Evolutionary conservation across 2,888 invertebrate genomes (phyloP).

Genomic region (Lissocephala sabroskyi): DNA sequence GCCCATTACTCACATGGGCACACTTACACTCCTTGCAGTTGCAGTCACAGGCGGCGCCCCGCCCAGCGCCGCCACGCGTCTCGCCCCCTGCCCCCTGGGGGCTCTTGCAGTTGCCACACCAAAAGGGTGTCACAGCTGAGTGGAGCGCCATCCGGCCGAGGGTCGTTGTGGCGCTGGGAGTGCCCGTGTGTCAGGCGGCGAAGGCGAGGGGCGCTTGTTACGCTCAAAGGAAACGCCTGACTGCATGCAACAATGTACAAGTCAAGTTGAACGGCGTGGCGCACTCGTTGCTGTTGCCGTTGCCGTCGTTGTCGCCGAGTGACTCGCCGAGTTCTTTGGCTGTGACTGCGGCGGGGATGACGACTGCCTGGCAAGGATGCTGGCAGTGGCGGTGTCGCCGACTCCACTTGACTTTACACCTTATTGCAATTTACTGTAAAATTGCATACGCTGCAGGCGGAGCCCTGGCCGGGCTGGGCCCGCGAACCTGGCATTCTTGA

Average conservation of each 20-base stretch:
- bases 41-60: too few relatives aligned
- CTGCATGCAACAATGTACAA: constrained; percentile 56
- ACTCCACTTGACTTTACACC: constrained; percentile 53
- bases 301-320: too few relatives aligned
- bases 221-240: constrained; percentile 46
- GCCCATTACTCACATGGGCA: constrained; percentile 34
- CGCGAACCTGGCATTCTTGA: background rate
- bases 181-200: background rate
- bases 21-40: constrained; percentile 1
- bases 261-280: constrained; percentile 35
- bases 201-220: constrained; percentile 32
- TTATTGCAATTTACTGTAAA: constrained; percentile 56
- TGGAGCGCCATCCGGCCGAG: background rate
- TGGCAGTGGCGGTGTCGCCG: background rate
- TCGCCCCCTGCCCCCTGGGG: too few relatives aligned
- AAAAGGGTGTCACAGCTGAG: constrained; percentile 9
- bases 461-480: constrained; percentile 7
- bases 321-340: constrained; percentile 11
- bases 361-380: background rate
- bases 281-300: background rate
- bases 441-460: constrained; percentile 38
- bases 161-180: background rate
- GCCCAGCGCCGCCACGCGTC: too few relatives aligned
- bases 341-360: constrained; percentile 2
- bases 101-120: too few relatives aligned